Evolutionary conservation across 2,888 invertebrate genomes (phyloP).

Genomic region (Ephialtes manifestator): DNA sequence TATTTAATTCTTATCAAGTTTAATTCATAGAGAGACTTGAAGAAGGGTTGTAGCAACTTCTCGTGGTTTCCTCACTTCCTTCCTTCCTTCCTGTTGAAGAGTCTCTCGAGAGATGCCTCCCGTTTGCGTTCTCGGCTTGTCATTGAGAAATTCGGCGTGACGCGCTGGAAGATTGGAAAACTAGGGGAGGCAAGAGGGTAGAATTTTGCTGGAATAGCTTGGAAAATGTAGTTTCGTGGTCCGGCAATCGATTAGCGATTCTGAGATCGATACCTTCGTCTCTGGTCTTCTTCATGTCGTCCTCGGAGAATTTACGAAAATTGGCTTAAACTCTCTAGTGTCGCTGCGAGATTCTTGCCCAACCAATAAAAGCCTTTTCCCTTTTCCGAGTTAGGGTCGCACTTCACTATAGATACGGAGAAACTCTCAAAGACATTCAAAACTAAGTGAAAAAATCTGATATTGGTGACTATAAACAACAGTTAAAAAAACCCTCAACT

Average conservation of each 20-base stretch:
- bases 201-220: conserved; percentile 48
- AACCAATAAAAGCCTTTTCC: neutral
- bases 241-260: conserved; percentile 64
- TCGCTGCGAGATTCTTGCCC: neutral
- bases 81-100: conserved; percentile 5
- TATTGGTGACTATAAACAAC: too few relatives aligned
- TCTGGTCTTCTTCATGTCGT: conserved; percentile 23
- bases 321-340: neutral
- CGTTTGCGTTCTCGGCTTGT: conserved; percentile 41
- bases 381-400: neutral
- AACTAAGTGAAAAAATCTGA: neutral
- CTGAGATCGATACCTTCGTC: conserved; percentile 49
- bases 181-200: conserved; percentile 42
- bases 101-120: conserved; percentile 44
- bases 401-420: too few relatives aligned
- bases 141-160: conserved; percentile 67
- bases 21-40: neutral
- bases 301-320: conserved; percentile 27
- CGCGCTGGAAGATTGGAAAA: conserved; percentile 65
- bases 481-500: too few relatives aligned
- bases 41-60: conserved; percentile 40
- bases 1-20: conserved; percentile 26
- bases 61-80: conserved; percentile 6
- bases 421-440: too few relatives aligned
- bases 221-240: conserved; percentile 55